These are phyloP conservation scores for Ptiloglossa arizonensis DNA, from an alignment of 1,140 invertebrate species.

Conservation along the genomic window DNA sequence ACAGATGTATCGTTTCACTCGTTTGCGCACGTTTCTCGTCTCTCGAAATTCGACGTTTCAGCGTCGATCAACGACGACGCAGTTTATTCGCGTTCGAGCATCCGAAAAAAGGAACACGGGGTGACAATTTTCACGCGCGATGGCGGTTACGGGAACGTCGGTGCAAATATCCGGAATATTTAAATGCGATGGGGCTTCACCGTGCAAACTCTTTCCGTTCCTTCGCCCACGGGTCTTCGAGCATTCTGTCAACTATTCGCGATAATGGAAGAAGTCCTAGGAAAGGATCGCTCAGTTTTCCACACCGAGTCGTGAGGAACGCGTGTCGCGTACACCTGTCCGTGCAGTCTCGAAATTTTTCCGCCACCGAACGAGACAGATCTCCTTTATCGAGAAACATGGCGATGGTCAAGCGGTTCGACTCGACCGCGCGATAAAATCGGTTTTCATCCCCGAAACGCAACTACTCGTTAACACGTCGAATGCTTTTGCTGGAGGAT, in stretches of 20 bases:
- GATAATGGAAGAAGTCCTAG: slow-evolving; percentile 60
- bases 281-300: slow-evolving; percentile 62
- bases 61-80: too few relatives aligned
- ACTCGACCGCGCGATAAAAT: not conserved
- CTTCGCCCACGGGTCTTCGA: slow-evolving; percentile 56
- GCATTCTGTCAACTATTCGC: slow-evolving; percentile 55
- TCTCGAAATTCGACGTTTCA: not conserved
- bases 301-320: slow-evolving; percentile 29
- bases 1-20: not conserved
- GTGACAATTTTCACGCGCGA: slow-evolving; percentile 28
- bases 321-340: slow-evolving; percentile 21
- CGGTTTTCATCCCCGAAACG: not conserved
- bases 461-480: not conserved
- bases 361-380: not conserved
- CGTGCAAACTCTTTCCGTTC: slow-evolving; percentile 51
- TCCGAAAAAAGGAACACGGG: not conserved
- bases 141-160: slow-evolving; percentile 16
- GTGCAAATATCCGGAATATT: slow-evolving; percentile 55
- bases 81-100: not conserved
- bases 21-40: not conserved
- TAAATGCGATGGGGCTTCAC: slow-evolving; percentile 53
- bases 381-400: not conserved
- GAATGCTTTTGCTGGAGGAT: not conserved
- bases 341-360: not conserved
- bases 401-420: slow-evolving; percentile 1